Evolutionary conservation across 2,797 vertebrate genomes (phyloP).

Genomic region (Pampus argenteus): DNA sequence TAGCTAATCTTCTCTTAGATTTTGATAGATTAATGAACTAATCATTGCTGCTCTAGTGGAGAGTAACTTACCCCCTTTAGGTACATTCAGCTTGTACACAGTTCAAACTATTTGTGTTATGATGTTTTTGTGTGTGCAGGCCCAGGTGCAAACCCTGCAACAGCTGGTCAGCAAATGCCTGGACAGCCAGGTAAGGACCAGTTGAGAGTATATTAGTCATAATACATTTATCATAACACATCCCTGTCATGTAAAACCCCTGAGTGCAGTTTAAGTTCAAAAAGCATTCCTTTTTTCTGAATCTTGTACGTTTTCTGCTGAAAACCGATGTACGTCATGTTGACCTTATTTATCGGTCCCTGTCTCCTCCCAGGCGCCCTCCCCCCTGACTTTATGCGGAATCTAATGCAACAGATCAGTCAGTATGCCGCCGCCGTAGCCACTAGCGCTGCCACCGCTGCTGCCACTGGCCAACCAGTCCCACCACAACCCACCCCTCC

Average conservation of each 20-base stretch:
- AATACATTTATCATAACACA: not conserved
- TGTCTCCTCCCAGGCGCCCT: conserved; percentile 81
- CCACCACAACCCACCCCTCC: conserved; percentile 71
- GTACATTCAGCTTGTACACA: not conserved
- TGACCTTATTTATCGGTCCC: not conserved
- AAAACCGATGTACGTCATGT: not conserved
- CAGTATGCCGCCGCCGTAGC: conserved; percentile 78
- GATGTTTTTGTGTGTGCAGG: conserved; percentile 63
- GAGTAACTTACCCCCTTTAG: not conserved
- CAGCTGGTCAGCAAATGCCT: conserved; percentile 77
- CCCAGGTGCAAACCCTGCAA: conserved; percentile 71
- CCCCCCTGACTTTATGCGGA: conserved; percentile 83
- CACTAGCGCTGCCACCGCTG: conserved; percentile 69
- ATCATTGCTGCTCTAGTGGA: not conserved
- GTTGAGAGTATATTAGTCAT: not conserved
- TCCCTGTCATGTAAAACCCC: not conserved
- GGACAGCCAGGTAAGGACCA: conserved; percentile 80
- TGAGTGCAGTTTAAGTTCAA: not conserved
- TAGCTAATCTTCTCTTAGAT: too few species aligned
- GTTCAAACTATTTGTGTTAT: conserved; percentile 32
- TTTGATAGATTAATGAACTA: too few species aligned
- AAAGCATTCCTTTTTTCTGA: not conserved
- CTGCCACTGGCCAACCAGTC: conserved; percentile 71
- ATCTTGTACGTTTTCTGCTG: not conserved
- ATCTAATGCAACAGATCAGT: conserved; percentile 82